Evolutionary conservation across 2,888 invertebrate genomes (phyloP).

Genomic region (Rhagophthalmus giganteus): DNA sequence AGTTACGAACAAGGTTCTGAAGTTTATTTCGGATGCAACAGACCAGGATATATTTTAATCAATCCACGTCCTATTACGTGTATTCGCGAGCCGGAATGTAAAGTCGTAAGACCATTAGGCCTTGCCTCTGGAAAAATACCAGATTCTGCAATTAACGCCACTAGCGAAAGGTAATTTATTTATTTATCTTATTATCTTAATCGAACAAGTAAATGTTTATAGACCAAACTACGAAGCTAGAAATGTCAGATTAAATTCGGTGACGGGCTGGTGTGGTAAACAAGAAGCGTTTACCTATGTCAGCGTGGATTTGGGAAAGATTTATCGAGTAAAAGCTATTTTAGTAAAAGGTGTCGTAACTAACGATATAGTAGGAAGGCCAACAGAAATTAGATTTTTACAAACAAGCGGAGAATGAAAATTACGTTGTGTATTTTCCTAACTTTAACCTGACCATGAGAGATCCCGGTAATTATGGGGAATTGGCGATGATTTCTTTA

Average conservation of each 20-base stretch:
- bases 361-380: conserved; percentile 92
- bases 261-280: conserved; percentile 96
- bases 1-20: conserved; percentile 89
- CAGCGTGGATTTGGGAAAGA: conserved; percentile 90
- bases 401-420: conserved; percentile 90
- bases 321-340: conserved; percentile 91
- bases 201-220: conserved; percentile 16
- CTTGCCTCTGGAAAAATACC: conserved; percentile 90
- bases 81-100: conserved; percentile 90
- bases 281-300: conserved; percentile 96
- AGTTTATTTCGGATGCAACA: conserved; percentile 85
- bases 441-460: conserved; percentile 93
- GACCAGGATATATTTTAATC: conserved; percentile 91
- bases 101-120: conserved; percentile 88
- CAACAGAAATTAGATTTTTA: conserved; percentile 96
- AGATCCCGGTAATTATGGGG: conserved; percentile 96
- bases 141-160: conserved; percentile 93
- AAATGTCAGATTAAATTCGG: conserved; percentile 87
- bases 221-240: conserved; percentile 88
- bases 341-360: conserved; percentile 93
- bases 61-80: conserved; percentile 90
- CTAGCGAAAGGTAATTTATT: conserved; percentile 67
- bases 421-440: conserved; percentile 95
- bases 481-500: conserved; percentile 92
- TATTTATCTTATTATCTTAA: too few relatives aligned